Conservation (phyloP, 2,888 invertebrate genomes). For the Clepsis dumicolana region DNA sequence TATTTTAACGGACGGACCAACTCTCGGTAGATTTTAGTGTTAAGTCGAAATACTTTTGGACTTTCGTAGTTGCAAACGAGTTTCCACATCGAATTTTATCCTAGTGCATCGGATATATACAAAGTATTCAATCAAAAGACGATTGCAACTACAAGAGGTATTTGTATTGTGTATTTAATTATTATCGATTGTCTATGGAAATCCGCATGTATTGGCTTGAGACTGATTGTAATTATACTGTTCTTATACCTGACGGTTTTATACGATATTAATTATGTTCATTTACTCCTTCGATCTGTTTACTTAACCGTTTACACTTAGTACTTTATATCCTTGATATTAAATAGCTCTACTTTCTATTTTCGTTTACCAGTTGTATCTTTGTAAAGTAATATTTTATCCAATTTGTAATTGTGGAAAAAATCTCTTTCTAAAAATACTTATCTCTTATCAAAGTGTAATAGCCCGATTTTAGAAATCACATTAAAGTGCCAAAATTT, state of each 20-base stretch:
- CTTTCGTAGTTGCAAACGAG: conserved; percentile 59
- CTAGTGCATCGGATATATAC: not conserved
- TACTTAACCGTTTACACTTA: conserved; percentile 40
- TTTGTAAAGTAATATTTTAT: not conserved
- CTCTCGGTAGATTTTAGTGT: conserved; percentile 75
- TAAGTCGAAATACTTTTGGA: conserved; percentile 62
- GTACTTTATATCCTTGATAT: conserved; percentile 41
- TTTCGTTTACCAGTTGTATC: conserved; percentile 10
- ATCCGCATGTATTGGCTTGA: conserved; percentile 75
- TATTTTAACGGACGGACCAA: conserved; percentile 79
- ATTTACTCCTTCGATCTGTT: conserved; percentile 52
- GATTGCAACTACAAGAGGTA: conserved; percentile 54
- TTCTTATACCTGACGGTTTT: conserved; percentile 66
- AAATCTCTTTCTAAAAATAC: not conserved
- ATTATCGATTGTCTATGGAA: conserved; percentile 57
- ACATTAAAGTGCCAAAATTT: conserved; percentile 51
- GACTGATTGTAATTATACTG: conserved; percentile 78
- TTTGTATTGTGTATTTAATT: conserved; percentile 59
- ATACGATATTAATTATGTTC: conserved; percentile 56
- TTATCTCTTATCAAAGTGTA: not conserved
- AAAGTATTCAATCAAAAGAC: conserved; percentile 37
- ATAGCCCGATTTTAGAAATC: conserved; percentile 32
- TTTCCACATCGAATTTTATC: not conserved
- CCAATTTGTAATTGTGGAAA: not conserved
- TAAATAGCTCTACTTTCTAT: conserved; percentile 27